These are phyloP conservation scores for Sericinus montela DNA, from an alignment of 2,888 invertebrate species.

Conservation along the genomic window DNA sequence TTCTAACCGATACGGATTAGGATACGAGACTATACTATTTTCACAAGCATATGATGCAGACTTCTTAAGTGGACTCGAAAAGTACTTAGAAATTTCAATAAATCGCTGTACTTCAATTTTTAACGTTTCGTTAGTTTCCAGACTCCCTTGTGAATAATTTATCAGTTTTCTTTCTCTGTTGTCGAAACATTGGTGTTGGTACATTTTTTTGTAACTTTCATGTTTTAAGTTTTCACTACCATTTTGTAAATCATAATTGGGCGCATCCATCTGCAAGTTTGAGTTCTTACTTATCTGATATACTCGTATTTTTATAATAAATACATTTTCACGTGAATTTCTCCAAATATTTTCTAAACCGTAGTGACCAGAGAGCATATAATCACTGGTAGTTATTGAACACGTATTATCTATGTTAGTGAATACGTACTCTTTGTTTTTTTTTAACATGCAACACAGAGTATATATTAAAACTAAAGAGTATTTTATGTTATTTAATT, in stretches of 20 bases:
- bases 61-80: constrained; percentile 60
- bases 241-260: background rate
- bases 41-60: constrained; percentile 65
- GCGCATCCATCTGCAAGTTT: background rate
- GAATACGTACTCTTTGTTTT: no score
- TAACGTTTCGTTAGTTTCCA: constrained; percentile 10
- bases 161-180: constrained; percentile 2
- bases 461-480: no score
- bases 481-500: no score
- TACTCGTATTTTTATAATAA: no score
- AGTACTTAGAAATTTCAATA: constrained; percentile 66
- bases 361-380: no score
- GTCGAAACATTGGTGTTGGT: background rate
- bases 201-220: background rate
- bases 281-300: no score
- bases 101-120: constrained; percentile 50
- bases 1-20: constrained; percentile 50
- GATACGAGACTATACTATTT: constrained; percentile 53
- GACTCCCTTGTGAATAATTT: constrained; percentile 3
- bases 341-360: no score
- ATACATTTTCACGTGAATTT: no score
- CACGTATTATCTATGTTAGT: no score
- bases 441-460: no score
- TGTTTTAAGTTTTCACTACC: background rate
- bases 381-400: no score